Conservation (phyloP, 1,140 invertebrate species). For the Belonocnema kinseyi region DNA sequence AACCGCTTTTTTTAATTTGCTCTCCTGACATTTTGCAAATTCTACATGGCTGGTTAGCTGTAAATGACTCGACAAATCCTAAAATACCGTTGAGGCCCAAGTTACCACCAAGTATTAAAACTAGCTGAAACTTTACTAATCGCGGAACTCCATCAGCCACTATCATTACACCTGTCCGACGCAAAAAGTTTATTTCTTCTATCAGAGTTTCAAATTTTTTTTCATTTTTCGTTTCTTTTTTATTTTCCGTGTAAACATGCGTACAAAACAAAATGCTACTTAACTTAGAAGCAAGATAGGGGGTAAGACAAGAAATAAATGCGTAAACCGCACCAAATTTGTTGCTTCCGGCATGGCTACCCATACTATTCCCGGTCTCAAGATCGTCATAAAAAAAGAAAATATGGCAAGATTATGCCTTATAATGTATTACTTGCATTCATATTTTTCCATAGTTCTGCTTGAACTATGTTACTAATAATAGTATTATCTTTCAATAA, state of each 20-base stretch:
- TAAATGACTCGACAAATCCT: background rate
- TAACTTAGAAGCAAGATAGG: background rate
- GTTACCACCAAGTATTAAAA: background rate
- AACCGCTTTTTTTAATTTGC: background rate
- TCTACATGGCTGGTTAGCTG: background rate
- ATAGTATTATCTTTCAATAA: too few relatives aligned
- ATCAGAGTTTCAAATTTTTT: background rate
- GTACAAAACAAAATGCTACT: background rate
- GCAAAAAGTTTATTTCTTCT: background rate
- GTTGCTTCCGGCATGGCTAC: background rate
- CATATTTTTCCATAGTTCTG: too few relatives aligned
- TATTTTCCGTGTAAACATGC: background rate
- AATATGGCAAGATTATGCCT: conserved; percentile 42
- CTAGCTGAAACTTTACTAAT: background rate
- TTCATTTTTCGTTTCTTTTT: background rate
- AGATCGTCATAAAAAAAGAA: conserved; percentile 37
- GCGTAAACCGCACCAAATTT: background rate
- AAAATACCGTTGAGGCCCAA: background rate
- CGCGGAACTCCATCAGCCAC: too few relatives aligned
- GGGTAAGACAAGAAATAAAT: background rate
- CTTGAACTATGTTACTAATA: too few relatives aligned
- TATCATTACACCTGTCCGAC: background rate
- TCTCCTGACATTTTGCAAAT: background rate
- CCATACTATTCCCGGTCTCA: background rate
- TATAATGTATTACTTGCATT: too few relatives aligned